phyloP scores from a whole-genome alignment of 2,113 vertebrate species.

The Pelecanoides urinatrix region DNA sequence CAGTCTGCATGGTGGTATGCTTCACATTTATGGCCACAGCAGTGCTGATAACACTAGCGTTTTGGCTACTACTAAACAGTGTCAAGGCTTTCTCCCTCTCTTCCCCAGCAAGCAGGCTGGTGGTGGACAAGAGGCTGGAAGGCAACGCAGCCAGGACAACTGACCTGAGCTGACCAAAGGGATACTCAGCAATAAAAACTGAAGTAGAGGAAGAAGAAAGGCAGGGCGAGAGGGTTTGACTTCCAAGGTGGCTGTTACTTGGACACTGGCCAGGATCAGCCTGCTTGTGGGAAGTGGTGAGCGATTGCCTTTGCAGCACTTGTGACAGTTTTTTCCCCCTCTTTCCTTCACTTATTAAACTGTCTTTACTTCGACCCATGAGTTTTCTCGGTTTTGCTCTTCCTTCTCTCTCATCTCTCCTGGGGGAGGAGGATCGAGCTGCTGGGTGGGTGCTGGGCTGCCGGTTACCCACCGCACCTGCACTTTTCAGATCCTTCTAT shows the following conservation, averaged over 20 bases:
- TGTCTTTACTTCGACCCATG: accelerated
- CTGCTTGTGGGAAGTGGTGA: background rate
- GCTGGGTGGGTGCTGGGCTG: background rate
- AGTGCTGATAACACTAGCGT: too few relatives aligned
- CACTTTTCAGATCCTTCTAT: accelerated
- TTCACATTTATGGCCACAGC: background rate
- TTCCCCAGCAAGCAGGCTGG: background rate
- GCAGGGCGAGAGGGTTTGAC: background rate
- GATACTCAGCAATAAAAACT: background rate
- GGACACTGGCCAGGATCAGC: background rate
- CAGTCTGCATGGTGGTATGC: accelerated
- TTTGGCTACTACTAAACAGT: too few relatives aligned
- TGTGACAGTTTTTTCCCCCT: too few relatives aligned
- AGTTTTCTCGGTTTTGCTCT: background rate
- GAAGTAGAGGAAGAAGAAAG: background rate
- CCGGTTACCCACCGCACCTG: accelerated
- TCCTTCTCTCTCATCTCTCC: background rate
- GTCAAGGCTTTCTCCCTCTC: background rate
- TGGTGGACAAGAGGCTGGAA: background rate
- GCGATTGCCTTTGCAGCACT: accelerated
- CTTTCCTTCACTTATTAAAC: background rate
- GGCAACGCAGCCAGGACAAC: background rate
- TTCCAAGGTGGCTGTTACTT: too few relatives aligned
- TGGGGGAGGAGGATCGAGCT: background rate
- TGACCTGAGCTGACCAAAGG: background rate